phyloP scores from a whole-genome alignment of 2,888 invertebrate species.

The Napeogenes inachia region DNA sequence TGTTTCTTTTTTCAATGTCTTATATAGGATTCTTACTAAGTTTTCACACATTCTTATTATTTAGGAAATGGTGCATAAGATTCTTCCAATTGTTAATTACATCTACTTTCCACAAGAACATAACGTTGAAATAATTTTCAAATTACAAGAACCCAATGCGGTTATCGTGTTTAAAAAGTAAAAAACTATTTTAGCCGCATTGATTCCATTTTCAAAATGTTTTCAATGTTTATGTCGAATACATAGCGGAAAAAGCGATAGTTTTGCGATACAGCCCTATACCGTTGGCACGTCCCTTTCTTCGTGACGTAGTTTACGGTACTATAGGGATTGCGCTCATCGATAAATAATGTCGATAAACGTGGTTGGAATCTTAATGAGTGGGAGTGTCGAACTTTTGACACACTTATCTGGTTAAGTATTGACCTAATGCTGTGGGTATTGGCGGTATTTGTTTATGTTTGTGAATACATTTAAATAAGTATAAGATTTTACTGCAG shows the following conservation, averaged over 20 bases:
- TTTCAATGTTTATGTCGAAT: constrained; percentile 9
- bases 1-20: no score
- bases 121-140: no score
- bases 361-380: constrained; percentile 19
- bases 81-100: no score
- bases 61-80: no score
- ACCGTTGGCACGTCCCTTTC: constrained; percentile 70
- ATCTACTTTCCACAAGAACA: no score
- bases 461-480: not conserved
- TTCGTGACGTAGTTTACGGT: constrained; percentile 75
- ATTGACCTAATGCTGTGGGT: not conserved
- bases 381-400: constrained; percentile 5
- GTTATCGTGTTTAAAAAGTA: not conserved
- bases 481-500: not conserved
- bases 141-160: not conserved
- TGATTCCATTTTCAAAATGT: constrained; percentile 15
- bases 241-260: constrained; percentile 60
- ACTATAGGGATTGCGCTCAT: constrained; percentile 49
- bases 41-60: no score
- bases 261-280: constrained; percentile 61
- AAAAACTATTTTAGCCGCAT: constrained; percentile 8
- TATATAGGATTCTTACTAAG: no score
- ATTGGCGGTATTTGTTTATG: not conserved
- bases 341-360: constrained; percentile 18
- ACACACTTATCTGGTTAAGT: constrained; percentile 10